Evolutionary conservation across 2,113 vertebrate genomes (phyloP).

Genomic region (Gymnarchus niloticus): DNA sequence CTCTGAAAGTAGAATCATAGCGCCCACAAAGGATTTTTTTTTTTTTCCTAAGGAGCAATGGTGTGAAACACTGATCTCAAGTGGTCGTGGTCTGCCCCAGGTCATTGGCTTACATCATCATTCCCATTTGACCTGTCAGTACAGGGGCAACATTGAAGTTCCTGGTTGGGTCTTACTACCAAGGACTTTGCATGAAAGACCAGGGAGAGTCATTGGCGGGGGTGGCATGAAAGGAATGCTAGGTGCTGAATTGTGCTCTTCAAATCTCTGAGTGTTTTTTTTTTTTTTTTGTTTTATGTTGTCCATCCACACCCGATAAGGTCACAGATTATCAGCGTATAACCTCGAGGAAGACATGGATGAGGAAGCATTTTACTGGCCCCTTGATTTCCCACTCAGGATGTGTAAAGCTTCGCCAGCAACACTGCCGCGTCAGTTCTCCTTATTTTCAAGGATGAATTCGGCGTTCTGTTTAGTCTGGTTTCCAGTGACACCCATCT

Average conservation of each 20-base stretch:
- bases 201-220: not conserved
- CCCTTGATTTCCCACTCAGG: not conserved
- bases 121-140: constrained; percentile 50
- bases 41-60: not conserved
- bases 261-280: no score
- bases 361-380: not conserved
- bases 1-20: not conserved
- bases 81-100: not conserved
- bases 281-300: not conserved
- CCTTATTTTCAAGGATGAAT: not conserved
- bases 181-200: constrained; percentile 8
- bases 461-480: not conserved
- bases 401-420: not conserved
- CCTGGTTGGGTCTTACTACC: not conserved
- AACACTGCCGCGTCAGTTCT: not conserved
- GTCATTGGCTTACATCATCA: constrained; percentile 47
- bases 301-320: not conserved
- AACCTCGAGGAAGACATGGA: not conserved
- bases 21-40: no score
- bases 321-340: constrained; percentile 12
- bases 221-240: not conserved
- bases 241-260: constrained; percentile 6
- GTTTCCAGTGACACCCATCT: not conserved
- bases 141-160: not conserved
- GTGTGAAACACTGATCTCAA: no score